Base-by-base conservation (phyloP, 2,113 vertebrate genomes). In the Osmerus mordax region DNA sequence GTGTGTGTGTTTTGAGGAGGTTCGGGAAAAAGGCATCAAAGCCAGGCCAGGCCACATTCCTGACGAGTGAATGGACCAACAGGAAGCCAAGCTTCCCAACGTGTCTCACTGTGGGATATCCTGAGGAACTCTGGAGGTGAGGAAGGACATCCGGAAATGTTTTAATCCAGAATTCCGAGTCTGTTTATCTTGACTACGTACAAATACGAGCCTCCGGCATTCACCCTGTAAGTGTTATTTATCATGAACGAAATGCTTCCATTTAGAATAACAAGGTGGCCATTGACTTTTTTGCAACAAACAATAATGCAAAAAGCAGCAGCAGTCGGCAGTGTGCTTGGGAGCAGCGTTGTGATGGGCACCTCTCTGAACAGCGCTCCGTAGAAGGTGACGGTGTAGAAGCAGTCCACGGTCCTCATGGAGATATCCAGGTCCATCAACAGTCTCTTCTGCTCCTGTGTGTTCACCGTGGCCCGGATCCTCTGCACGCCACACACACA, bases 371-470 rank as follows among this genome's bases (percentile, higher is more conserved):
- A 98, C 0, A 99, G 91, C 0, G 96, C 97, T 0, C 97, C 96
- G 0, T 99, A 99, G 68, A 98, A 98, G 23, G 96, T 98, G 83
- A 99, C 96, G 0, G 96, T 99, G 84, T 95, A 99, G 58, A 91
- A 94, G 74, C 96, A 99, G 88, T 99, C 97, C 76, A 98, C 96
- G 0, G 96, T 99, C 88, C 96, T 94, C 97, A 99, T 98, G 71
- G 96, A 98, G 87, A 99, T 94, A 68, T 99, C 97, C 86, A 99
- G 85, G 59, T 99, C 97, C 97, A 98, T 99, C 79, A 99, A 71
- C 13, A 99, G 85, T 84, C 97, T 90, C 91, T 98, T 99, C 92
- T 99, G 96, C 86, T 99, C 97, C 88, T 97, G 96, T 68, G 93
- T 98, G 87, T 99, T 99, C 68, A 98, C 97, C 0, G 97, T 99